Evolutionary conservation across 1,140 invertebrate species (phyloP).

Genomic region (Diachasma alloeum): DNA sequence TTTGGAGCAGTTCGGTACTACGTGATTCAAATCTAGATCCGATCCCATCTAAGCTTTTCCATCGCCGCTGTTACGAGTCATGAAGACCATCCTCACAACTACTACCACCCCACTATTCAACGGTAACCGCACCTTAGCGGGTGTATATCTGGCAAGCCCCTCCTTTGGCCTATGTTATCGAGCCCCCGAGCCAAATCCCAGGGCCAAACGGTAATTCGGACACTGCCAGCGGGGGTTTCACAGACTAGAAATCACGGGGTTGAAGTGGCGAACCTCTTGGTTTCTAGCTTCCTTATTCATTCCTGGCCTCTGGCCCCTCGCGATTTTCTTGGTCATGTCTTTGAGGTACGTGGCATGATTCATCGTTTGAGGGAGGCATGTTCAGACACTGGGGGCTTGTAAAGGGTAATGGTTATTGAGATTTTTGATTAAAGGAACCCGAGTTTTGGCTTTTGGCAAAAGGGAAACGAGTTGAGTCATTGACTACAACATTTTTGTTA

Average conservation of each 20-base stretch:
- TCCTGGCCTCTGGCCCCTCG: too few relatives aligned
- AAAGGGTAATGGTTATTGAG: too few relatives aligned
- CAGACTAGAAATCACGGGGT: neutral
- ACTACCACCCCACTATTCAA: neutral
- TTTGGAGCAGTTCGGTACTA: constrained; percentile 35
- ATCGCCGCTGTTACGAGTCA: constrained; percentile 30
- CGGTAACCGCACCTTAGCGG: neutral
- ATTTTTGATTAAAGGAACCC: too few relatives aligned
- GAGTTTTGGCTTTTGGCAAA: too few relatives aligned
- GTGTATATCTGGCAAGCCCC: neutral
- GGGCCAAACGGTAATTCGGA: constrained; percentile 42
- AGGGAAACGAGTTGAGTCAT: too few relatives aligned
- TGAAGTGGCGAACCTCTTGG: neutral
- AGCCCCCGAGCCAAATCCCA: constrained; percentile 40
- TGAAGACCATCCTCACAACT: constrained; percentile 32
- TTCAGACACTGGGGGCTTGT: too few relatives aligned
- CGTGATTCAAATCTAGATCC: constrained; percentile 64
- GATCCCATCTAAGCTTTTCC: constrained; percentile 46
- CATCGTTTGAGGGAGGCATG: too few relatives aligned
- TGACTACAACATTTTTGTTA: too few relatives aligned
- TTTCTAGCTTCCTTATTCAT: neutral
- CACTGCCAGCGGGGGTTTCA: too few relatives aligned
- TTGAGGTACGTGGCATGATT: too few relatives aligned
- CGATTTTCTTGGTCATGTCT: too few relatives aligned
- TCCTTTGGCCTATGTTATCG: constrained; percentile 45